These are phyloP conservation scores for Larimichthys polyactis DNA, from an alignment of 2,113 vertebrate species.

Conservation along the genomic window DNA sequence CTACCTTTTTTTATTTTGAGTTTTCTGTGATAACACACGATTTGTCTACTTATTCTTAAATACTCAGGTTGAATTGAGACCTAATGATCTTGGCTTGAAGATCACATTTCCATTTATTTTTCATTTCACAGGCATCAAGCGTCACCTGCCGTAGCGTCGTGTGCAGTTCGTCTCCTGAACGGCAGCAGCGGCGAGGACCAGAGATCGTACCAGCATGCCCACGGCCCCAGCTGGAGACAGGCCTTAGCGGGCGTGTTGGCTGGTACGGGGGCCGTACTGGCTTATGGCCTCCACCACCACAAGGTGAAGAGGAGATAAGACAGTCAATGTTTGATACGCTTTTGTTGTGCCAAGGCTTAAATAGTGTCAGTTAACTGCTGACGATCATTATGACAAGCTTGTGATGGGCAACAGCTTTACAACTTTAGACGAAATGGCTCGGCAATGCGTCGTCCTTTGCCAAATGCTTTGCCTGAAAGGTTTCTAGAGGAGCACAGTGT, in stretches of 20 bases:
- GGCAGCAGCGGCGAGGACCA: constrained; percentile 59
- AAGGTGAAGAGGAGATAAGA: constrained; percentile 67
- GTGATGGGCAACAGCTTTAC: background rate
- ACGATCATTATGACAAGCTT: background rate
- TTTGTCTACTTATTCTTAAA: background rate
- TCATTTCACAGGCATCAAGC: constrained; percentile 41
- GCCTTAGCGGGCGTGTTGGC: constrained; percentile 79
- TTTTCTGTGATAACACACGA: too few relatives aligned
- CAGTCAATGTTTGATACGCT: background rate
- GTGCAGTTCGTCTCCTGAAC: constrained; percentile 56
- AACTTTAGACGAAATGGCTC: background rate
- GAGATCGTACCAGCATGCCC: constrained; percentile 37
- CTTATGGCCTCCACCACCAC: constrained; percentile 73
- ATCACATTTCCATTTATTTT: background rate
- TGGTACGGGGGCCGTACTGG: constrained; percentile 81
- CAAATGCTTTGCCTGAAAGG: background rate
- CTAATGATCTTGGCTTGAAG: background rate
- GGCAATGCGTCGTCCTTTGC: background rate
- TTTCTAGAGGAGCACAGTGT: too few relatives aligned
- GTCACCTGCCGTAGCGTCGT: constrained; percentile 41
- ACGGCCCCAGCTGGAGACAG: constrained; percentile 69
- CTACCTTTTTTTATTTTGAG: too few relatives aligned
- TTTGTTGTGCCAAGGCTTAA: background rate
- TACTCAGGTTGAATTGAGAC: background rate
- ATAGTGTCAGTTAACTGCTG: background rate